Evolutionary conservation across 2,888 invertebrate genomes (phyloP).

Genomic region (Noctua pronuba): DNA sequence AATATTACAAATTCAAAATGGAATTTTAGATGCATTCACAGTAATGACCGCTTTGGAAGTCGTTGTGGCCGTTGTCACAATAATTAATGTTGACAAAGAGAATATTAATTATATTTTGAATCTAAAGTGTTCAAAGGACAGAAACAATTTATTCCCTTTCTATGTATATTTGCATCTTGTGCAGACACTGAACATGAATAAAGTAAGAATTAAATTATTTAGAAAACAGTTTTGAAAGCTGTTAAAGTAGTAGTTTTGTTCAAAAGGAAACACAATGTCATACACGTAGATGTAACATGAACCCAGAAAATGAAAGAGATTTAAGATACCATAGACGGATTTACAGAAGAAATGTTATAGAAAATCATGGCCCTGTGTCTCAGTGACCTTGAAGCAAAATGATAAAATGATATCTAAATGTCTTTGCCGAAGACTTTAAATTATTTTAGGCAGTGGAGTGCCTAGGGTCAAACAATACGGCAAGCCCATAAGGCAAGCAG

Average conservation of each 20-base stretch:
- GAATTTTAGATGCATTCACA: neutral
- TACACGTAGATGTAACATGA: neutral
- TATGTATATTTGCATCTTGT: slow-evolving; percentile 13
- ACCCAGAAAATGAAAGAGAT: neutral
- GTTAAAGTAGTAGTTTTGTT: neutral
- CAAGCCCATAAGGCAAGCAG: no score
- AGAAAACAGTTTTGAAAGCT: neutral
- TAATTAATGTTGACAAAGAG: slow-evolving; percentile 15
- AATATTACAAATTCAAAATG: neutral
- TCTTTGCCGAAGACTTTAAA: neutral
- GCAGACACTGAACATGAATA: neutral
- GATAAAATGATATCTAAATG: neutral
- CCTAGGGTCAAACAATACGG: no score
- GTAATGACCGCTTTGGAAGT: neutral
- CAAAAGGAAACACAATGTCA: neutral
- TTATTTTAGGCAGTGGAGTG: neutral
- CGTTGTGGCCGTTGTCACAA: neutral
- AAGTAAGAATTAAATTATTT: neutral
- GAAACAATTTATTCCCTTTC: neutral
- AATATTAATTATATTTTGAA: slow-evolving; percentile 2
- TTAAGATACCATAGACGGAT: neutral
- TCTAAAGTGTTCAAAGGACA: slow-evolving; percentile 7
- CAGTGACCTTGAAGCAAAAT: neutral
- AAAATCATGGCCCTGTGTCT: no score
- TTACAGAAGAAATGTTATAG: neutral